Percentiles rank a stretch among this genome's conserved stretches.
phyloP scores from a whole-genome alignment of 2,888 invertebrate species.

The Stegophylla sp. region DNA sequence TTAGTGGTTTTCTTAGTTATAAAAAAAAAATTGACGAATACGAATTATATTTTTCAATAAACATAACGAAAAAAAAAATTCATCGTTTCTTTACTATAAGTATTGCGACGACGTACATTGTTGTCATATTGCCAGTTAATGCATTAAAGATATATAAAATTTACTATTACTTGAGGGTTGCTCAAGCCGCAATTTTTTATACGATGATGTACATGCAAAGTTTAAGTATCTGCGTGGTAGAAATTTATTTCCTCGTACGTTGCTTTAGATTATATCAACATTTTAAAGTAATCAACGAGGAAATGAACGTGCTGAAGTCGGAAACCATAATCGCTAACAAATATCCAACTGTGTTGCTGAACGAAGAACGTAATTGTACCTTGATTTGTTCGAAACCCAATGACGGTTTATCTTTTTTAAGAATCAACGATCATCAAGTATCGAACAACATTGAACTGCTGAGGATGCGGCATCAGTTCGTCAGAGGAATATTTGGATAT shows the following conservation, averaged over 20 bases:
- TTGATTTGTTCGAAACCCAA: too few relatives aligned
- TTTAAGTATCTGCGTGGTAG: conserved; percentile 42
- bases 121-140: conserved; percentile 18
- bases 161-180: not conserved
- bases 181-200: not conserved
- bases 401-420: not conserved
- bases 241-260: conserved; percentile 46
- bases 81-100: not conserved
- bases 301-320: not conserved
- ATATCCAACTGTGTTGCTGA: conserved; percentile 6
- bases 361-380: not conserved
- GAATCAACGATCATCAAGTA: not conserved
- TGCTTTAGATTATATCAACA: conserved; percentile 27
- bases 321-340: conserved; percentile 10
- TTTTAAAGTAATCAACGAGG: conserved; percentile 33
- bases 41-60: not conserved
- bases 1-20: not conserved
- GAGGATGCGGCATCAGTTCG: conserved; percentile 24
- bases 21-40: conserved; percentile 2
- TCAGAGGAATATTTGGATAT: not conserved
- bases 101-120: not conserved
- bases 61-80: not conserved
- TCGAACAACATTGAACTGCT: conserved; percentile 7
- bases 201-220: conserved; percentile 55
- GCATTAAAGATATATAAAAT: not conserved